These are phyloP conservation scores for Tragelaphus scriptus DNA, from an alignment of 2,113 vertebrate species.

Conservation along the genomic window DNA sequence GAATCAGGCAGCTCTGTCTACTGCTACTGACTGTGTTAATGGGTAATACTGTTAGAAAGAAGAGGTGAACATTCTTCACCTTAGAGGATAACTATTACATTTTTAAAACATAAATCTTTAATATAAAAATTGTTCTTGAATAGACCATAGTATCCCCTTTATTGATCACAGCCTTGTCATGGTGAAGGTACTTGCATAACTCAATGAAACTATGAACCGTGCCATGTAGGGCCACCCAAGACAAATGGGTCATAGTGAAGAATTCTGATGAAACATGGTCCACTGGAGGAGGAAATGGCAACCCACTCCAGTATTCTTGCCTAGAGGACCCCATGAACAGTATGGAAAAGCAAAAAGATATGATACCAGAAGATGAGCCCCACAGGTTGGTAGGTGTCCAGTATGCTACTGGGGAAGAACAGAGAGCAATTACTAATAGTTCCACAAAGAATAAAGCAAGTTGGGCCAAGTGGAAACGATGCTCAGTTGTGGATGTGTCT, in stretches of 20 bases:
- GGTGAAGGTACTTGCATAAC: too few relatives aligned
- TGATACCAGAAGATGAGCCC: not conserved
- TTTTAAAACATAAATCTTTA: not conserved
- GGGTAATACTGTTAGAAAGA: not conserved
- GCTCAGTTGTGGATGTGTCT: not conserved
- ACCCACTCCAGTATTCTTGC: not conserved
- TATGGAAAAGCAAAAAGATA: not conserved
- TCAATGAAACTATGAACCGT: too few relatives aligned
- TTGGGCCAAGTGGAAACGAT: not conserved
- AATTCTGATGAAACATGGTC: not conserved
- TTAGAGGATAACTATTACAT: not conserved
- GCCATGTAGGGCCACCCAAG: too few relatives aligned
- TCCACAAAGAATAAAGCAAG: not conserved
- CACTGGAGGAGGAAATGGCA: not conserved
- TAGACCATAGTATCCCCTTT: not conserved
- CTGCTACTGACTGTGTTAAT: not conserved
- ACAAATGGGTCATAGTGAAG: not conserved
- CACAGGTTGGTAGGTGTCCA: not conserved
- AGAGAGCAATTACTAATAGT: not conserved
- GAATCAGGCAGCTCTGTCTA: not conserved
- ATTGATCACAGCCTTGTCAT: too few relatives aligned
- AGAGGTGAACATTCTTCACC: not conserved
- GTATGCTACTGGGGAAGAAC: not conserved
- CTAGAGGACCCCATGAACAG: not conserved
- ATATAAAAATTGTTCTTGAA: not conserved